Conservation (phyloP, 2,888 invertebrate species). For the Morpho achilles region DNA sequence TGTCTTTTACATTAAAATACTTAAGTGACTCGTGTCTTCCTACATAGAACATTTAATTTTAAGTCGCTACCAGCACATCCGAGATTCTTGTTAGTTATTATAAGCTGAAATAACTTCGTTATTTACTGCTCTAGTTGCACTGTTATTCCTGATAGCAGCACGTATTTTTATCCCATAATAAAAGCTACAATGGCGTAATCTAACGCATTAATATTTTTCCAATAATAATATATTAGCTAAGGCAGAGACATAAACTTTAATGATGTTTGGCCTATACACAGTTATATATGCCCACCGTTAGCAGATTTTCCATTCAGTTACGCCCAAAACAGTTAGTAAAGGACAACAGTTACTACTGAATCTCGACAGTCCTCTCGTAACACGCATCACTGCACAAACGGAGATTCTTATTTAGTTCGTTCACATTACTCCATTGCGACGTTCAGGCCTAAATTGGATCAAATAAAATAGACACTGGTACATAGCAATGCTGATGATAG, state of each 20-base stretch:
- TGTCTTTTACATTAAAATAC: constrained; percentile 22
- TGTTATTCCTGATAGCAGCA: constrained; percentile 2
- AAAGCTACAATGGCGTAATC: constrained; percentile 3
- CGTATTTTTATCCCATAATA: background rate
- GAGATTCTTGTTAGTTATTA: constrained; percentile 14
- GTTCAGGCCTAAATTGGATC: constrained; percentile 30
- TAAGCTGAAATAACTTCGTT: constrained; percentile 10
- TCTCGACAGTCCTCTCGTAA: constrained; percentile 1
- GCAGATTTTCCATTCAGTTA: background rate
- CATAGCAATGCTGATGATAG: constrained; percentile 34
- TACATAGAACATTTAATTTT: constrained; percentile 5
- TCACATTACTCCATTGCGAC: constrained; percentile 30
- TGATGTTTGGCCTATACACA: background rate
- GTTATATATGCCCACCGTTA: background rate
- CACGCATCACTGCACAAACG: constrained; percentile 46
- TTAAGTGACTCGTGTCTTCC: constrained; percentile 7
- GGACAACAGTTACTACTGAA: background rate
- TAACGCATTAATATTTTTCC: background rate
- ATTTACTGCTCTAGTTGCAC: constrained; percentile 1
- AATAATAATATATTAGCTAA: too few species aligned
- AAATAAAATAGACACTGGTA: constrained; percentile 34
- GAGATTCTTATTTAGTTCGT: constrained; percentile 40
- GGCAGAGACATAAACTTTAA: too few species aligned
- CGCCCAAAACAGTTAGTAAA: constrained; percentile 1
- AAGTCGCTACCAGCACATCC: constrained; percentile 11